Conservation (phyloP, 2,888 invertebrate genomes). For the Dicyrtomina minuta region DNA sequence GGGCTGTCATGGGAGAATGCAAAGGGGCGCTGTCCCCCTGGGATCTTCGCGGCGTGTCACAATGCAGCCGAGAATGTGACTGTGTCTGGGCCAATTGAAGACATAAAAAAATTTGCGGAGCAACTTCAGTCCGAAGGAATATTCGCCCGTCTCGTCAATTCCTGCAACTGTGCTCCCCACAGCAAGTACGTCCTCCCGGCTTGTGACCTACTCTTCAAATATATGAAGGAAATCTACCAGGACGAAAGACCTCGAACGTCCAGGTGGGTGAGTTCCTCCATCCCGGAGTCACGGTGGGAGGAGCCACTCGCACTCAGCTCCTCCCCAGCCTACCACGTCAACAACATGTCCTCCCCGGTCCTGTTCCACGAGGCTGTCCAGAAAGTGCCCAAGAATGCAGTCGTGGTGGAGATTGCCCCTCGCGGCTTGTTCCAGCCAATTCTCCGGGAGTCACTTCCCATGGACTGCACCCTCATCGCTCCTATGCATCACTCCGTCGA, state of each 20-base stretch:
- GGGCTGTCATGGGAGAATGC: slow-evolving; percentile 64
- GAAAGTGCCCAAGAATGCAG: slow-evolving; percentile 61
- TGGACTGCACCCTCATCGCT: slow-evolving; percentile 6
- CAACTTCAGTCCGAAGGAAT: slow-evolving; percentile 70
- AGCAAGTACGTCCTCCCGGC: slow-evolving; percentile 10
- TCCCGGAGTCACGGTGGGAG: slow-evolving; percentile 72
- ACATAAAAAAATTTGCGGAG: slow-evolving; percentile 69
- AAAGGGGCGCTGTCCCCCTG: slow-evolving; percentile 70
- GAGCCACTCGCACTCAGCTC: slow-evolving; percentile 65
- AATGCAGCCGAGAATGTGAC: slow-evolving; percentile 92
- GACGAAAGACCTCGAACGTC: slow-evolving; percentile 61
- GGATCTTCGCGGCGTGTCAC: slow-evolving; percentile 85
- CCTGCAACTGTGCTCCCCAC: slow-evolving; percentile 86
- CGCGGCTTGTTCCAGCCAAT: slow-evolving; percentile 63
- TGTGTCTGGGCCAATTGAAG: slow-evolving; percentile 79
- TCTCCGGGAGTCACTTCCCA: slow-evolving; percentile 60
- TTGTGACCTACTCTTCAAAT: not conserved
- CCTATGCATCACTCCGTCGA: slow-evolving; percentile 32
- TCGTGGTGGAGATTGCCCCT: slow-evolving; percentile 63
- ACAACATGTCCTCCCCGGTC: slow-evolving; percentile 74
- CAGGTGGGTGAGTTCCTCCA: slow-evolving; percentile 84
- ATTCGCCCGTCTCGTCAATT: slow-evolving; percentile 81
- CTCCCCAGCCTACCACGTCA: slow-evolving; percentile 86
- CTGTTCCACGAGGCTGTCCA: slow-evolving; percentile 65
- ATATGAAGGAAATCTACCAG: slow-evolving; percentile 24